Evolutionary conservation across 2,113 vertebrate genomes (phyloP), one percentile per base, ranked within the genome.

Genomic region (Melanocharis versteri): DNA sequence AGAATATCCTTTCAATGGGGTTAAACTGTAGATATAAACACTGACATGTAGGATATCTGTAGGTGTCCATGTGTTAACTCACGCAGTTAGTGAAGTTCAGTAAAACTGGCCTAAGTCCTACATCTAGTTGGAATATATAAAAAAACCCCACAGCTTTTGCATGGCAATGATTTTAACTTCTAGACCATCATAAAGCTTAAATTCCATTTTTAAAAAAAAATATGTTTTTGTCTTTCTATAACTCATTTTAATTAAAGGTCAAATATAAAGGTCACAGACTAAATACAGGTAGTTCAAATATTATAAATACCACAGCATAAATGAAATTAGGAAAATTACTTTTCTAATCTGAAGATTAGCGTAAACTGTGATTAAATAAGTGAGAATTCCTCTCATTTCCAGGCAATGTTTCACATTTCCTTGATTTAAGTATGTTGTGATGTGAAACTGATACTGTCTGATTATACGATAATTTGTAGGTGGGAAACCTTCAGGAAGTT

Each of bases 311-410:
- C 30, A 44, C 30, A 80, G 45, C 23, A n/a, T 13, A 60, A 56
- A 12, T 62, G 23, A 87, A 75, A 66, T n/a, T 3, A 87, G 60
- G 35, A 91, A 35, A 9, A 51, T 82, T 84, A 39, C 10, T 37
- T 87, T 89, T 71, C 27, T n/a, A 68, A 60, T 60, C 53, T 53
- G 54, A 86, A 77, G 37, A 89, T 35, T 22, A 79, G 40, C 18
- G 53, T 82, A 18, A 48, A 18, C 31, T 40, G 10, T 87, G 45
- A 54, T 93, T 90, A 72, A n/a, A 18, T 70, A 73, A 75, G 9
- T 20, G 13, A 72, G 28, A 80, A 44, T 66, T 90, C 75, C 20
- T 92, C 58, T 77, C 79, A 78, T 90, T 97, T 97, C 92, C 92
- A 92, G 93, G 73, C 50, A 96, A 28, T 28, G 54, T n/a, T 92